Evolutionary conservation across 2,888 invertebrate species (phyloP).

Genomic region (Platerodrilus igneus): DNA sequence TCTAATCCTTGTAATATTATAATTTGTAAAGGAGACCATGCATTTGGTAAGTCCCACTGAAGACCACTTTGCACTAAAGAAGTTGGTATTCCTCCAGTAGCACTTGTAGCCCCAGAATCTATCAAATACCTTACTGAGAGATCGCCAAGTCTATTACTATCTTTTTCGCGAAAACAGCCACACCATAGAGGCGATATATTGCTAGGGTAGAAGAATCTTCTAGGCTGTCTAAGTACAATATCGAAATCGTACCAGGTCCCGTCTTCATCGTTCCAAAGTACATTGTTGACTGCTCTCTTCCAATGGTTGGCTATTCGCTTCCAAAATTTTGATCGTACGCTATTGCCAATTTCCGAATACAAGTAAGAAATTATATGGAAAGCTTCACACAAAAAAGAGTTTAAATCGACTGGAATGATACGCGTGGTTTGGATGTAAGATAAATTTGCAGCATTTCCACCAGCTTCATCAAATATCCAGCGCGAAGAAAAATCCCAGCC

Average conservation of each 20-base stretch:
- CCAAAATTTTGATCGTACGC: slow-evolving; percentile 52
- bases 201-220: slow-evolving; percentile 46
- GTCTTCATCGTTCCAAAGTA: slow-evolving; percentile 70
- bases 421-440: slow-evolving; percentile 59
- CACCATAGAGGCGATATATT: slow-evolving; percentile 75
- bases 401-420: slow-evolving; percentile 78
- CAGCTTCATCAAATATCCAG: slow-evolving; percentile 63
- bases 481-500: slow-evolving; percentile 86
- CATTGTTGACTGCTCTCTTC: slow-evolving; percentile 59
- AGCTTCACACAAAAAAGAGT: slow-evolving; percentile 69
- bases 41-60: slow-evolving; percentile 81
- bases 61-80: slow-evolving; percentile 63
- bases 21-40: slow-evolving; percentile 80
- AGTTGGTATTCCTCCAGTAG: slow-evolving; percentile 65
- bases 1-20: slow-evolving; percentile 66
- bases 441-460: slow-evolving; percentile 55
- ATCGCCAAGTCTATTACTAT: slow-evolving; percentile 44
- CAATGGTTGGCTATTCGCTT: slow-evolving; percentile 52
- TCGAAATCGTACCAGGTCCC: slow-evolving; percentile 82
- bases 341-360: slow-evolving; percentile 51
- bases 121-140: slow-evolving; percentile 55
- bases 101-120: slow-evolving; percentile 48
- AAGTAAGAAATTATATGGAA: slow-evolving; percentile 61
- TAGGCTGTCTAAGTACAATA: slow-evolving; percentile 50
- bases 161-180: slow-evolving; percentile 31